Percentiles rank a stretch among this genome's conserved stretches.
Evolutionary conservation across 2,888 invertebrate genomes (phyloP).

Genomic region (Ochropleura leucogaster): DNA sequence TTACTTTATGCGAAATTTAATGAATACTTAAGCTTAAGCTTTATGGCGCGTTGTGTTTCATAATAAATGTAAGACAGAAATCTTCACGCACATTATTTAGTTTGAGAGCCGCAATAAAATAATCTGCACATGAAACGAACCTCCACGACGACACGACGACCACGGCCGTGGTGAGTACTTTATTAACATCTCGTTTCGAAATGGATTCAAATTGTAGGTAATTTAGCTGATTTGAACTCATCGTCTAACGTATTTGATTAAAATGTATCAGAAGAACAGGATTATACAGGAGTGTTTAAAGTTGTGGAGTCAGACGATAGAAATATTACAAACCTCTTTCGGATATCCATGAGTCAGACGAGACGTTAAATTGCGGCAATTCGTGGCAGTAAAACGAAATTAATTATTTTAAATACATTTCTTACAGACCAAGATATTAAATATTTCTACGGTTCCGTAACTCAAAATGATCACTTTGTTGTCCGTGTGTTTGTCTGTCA

Average conservation of each 20-base stretch:
- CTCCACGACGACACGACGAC: not conserved
- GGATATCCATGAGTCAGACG: no score
- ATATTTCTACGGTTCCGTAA: no score
- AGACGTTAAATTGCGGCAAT: not conserved
- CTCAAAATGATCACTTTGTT: no score
- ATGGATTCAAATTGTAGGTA: not conserved
- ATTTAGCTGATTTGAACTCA: not conserved
- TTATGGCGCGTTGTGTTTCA: not conserved
- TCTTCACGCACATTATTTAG: not conserved
- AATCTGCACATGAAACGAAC: slow-evolving; percentile 5
- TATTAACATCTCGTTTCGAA: not conserved
- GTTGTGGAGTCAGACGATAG: not conserved
- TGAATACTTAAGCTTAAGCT: not conserved
- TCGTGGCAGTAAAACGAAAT: not conserved
- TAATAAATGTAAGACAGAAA: slow-evolving; percentile 11
- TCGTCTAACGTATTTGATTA: not conserved
- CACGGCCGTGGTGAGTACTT: not conserved
- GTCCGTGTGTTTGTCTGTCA: no score
- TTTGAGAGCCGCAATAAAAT: not conserved
- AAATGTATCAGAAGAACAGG: not conserved
- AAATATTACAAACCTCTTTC: no score
- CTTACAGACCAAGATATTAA: no score
- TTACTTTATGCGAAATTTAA: slow-evolving; percentile 15
- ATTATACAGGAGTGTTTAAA: not conserved
- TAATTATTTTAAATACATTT: no score